Conservation (phyloP, 2,113 vertebrate species). For the Campylorhamphus procurvoides region DNA sequence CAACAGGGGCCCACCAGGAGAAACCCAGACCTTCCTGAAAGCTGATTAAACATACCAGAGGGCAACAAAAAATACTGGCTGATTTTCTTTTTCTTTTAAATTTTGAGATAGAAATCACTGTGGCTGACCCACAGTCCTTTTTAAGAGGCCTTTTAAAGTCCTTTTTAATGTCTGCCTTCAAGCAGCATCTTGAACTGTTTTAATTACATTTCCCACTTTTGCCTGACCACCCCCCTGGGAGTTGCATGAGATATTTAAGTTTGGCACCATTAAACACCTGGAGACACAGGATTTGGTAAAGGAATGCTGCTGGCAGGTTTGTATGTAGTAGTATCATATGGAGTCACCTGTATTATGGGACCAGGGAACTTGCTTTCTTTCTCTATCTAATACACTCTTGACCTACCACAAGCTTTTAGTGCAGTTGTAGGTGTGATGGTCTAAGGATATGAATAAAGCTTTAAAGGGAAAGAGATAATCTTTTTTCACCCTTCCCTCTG, state of each 20-base stretch:
- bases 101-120: neutral
- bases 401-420: neutral
- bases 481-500: neutral
- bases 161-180: neutral
- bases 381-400: neutral
- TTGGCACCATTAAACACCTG: neutral
- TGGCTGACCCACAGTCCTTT: neutral
- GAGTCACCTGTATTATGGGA: neutral
- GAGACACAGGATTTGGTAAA: neutral
- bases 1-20: neutral
- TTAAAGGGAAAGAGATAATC: neutral
- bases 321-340: fast-evolving
- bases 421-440: neutral
- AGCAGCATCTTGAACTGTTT: neutral
- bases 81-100: neutral
- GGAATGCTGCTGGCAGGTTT: neutral
- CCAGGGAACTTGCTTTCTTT: neutral
- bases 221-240: neutral
- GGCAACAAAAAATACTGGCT: neutral
- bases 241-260: neutral
- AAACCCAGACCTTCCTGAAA: neutral
- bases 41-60: neutral
- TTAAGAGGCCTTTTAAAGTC: neutral
- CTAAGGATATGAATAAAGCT: neutral
- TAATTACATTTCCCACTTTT: neutral